Conservation (phyloP, 2,888 invertebrate species). For the Sphaerophoria rueppellii region DNA sequence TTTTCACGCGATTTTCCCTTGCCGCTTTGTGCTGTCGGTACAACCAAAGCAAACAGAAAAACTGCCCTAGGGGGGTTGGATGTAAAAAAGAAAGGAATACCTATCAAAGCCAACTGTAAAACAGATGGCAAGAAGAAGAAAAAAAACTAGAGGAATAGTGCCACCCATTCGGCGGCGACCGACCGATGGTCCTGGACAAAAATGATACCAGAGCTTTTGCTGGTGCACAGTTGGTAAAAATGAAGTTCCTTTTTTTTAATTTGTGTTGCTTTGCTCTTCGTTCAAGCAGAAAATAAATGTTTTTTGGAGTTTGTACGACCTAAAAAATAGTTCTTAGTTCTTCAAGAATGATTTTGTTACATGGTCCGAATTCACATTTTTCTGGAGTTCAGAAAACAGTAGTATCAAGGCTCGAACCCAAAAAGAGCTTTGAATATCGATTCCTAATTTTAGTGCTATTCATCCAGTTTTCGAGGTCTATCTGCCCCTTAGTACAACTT, state of each 20-base stretch:
- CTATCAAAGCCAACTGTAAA: conserved; percentile 22
- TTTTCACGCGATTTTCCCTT: conserved; percentile 50
- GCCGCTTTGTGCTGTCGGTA: conserved; percentile 16
- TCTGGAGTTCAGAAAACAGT: no score
- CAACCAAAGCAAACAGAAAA: conserved; percentile 46
- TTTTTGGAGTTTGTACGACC: neutral
- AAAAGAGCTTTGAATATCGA: no score
- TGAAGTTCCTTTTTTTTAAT: conserved; percentile 5
- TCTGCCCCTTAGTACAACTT: no score
- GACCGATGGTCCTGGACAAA: conserved; percentile 43
- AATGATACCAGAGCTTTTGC: conserved; percentile 52
- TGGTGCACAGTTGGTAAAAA: conserved; percentile 35
- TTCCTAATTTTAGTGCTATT: no score
- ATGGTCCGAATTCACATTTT: no score
- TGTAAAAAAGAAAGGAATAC: conserved; percentile 37
- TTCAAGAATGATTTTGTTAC: no score
- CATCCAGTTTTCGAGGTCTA: no score
- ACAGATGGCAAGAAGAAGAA: conserved; percentile 7
- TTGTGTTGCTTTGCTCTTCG: conserved; percentile 7
- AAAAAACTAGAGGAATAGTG: conserved; percentile 9
- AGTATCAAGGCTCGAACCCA: no score
- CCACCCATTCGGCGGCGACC: conserved; percentile 38
- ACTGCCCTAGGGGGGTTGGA: conserved; percentile 21
- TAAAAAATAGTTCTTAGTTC: no score
- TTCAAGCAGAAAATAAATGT: conserved; percentile 2